Evolutionary conservation across 2,888 invertebrate species (phyloP).

Genomic region (Allygus modestus): DNA sequence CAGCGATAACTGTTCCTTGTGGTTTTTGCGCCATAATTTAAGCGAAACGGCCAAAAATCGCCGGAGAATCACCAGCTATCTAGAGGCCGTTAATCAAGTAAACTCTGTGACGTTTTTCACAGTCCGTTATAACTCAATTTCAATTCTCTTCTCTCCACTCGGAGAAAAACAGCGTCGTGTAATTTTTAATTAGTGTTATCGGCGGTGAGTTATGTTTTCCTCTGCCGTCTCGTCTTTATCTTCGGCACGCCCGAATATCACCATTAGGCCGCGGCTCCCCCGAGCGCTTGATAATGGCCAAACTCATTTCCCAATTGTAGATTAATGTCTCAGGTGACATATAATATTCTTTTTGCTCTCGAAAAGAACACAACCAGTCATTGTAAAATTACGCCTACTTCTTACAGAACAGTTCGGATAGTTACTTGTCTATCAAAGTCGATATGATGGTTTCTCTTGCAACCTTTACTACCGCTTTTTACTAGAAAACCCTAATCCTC

Average conservation of each 20-base stretch:
- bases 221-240: constrained; percentile 58
- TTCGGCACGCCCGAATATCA: constrained; percentile 60
- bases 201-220: constrained; percentile 61
- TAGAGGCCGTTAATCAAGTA: constrained; percentile 62
- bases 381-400: no score
- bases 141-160: constrained; percentile 58
- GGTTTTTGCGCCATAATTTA: constrained; percentile 50
- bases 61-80: constrained; percentile 63
- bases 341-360: constrained; percentile 4
- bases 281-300: constrained; percentile 57
- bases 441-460: no score
- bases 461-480: no score
- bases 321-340: constrained; percentile 42
- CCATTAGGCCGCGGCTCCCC: constrained; percentile 47
- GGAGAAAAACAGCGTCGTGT: constrained; percentile 61
- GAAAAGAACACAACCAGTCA: no score
- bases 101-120: constrained; percentile 58
- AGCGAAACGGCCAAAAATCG: constrained; percentile 62
- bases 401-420: no score
- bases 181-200: constrained; percentile 65
- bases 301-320: constrained; percentile 61
- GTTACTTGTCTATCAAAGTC: no score
- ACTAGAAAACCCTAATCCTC: no score
- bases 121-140: constrained; percentile 62
- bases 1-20: constrained; percentile 45